A percentile compares a stretch with the other conserved stretches of the same genome.
phyloP scores from a whole-genome alignment of 1,140 invertebrate genomes.

The Drosophila mauritiana region DNA sequence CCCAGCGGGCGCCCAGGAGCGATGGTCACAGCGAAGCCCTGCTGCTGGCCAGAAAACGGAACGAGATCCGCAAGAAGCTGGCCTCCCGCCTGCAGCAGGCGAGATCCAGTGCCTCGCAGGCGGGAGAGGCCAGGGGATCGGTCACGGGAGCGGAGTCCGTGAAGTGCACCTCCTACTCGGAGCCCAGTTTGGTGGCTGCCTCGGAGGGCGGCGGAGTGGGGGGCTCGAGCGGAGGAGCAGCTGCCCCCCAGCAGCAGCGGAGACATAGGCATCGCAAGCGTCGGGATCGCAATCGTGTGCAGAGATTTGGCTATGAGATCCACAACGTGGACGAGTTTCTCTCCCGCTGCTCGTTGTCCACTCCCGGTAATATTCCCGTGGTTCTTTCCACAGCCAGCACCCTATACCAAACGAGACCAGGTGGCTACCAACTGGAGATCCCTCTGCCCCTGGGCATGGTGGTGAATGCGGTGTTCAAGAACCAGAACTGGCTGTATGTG shows the following conservation, averaged over 20 bases:
- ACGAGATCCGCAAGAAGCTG: slow-evolving; percentile 76
- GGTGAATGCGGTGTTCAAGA: slow-evolving; percentile 93
- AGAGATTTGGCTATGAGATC: slow-evolving; percentile 90
- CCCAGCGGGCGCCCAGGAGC: slow-evolving; percentile 62
- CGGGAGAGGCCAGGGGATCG: slow-evolving; percentile 22
- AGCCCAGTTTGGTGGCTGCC: slow-evolving; percentile 78
- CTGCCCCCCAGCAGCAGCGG: slow-evolving; percentile 39
- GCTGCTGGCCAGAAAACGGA: slow-evolving; percentile 72
- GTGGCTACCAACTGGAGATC: slow-evolving; percentile 89
- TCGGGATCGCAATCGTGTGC: slow-evolving; percentile 85
- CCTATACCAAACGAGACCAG: slow-evolving; percentile 89
- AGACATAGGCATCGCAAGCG: slow-evolving; percentile 85
- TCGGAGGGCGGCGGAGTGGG: slow-evolving; percentile 57
- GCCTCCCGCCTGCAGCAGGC: slow-evolving; percentile 66
- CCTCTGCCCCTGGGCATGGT: slow-evolving; percentile 91
- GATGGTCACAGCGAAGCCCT: slow-evolving; percentile 69
- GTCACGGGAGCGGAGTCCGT: slow-evolving; percentile 43
- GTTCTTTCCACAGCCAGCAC: slow-evolving; percentile 90
- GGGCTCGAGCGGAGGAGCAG: slow-evolving; percentile 6
- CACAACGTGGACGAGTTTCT: slow-evolving; percentile 90
- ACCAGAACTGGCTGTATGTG: slow-evolving; percentile 92
- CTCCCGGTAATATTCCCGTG: slow-evolving; percentile 92
- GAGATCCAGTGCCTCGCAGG: slow-evolving; percentile 23
- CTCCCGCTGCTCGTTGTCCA: slow-evolving; percentile 85
- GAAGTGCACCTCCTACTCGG: slow-evolving; percentile 80